A percentile compares a stretch with the other conserved stretches of the same genome.
These are phyloP conservation scores for Hippocampus kuda DNA, from an alignment of 2,797 vertebrate species.

Conservation along the genomic window DNA sequence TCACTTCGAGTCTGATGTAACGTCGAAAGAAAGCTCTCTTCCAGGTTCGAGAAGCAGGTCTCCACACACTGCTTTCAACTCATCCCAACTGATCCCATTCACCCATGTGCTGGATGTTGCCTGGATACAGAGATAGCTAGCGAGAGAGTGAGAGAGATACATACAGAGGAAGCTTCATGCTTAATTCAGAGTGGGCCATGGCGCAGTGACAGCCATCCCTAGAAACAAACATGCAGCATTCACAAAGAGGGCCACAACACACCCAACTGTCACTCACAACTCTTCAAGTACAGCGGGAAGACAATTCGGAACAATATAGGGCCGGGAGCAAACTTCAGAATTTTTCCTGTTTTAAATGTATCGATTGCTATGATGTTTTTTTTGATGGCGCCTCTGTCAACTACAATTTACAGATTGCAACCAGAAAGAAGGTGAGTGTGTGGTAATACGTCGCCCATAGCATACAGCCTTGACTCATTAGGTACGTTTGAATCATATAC, in stretches of 20 bases:
- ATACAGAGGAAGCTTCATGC: conserved; percentile 45
- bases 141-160: conserved; percentile 6
- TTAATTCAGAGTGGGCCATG: conserved; percentile 42
- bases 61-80: conserved; percentile 33
- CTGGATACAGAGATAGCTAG: conserved; percentile 26
- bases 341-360: conserved; percentile 19
- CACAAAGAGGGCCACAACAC: conserved; percentile 36
- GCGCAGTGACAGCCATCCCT: conserved; percentile 36
- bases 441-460: conserved; percentile 37
- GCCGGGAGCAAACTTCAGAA: conserved; percentile 33
- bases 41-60: conserved; percentile 17
- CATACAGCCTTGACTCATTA: conserved; percentile 41
- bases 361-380: conserved; percentile 26
- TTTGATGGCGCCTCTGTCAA: conserved; percentile 30
- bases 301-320: conserved; percentile 36
- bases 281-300: conserved; percentile 60
- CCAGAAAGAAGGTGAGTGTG: conserved; percentile 34
- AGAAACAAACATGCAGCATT: conserved; percentile 56
- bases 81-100: conserved; percentile 31
- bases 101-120: conserved; percentile 35
- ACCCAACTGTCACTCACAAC: conserved; percentile 48
- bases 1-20: too few relatives aligned
- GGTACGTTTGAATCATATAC: conserved; percentile 42
- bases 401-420: conserved; percentile 38
- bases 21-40: conserved; percentile 24